Conservation (phyloP, 2,888 invertebrate genomes). For the Drosophila prostipennis region DNA sequence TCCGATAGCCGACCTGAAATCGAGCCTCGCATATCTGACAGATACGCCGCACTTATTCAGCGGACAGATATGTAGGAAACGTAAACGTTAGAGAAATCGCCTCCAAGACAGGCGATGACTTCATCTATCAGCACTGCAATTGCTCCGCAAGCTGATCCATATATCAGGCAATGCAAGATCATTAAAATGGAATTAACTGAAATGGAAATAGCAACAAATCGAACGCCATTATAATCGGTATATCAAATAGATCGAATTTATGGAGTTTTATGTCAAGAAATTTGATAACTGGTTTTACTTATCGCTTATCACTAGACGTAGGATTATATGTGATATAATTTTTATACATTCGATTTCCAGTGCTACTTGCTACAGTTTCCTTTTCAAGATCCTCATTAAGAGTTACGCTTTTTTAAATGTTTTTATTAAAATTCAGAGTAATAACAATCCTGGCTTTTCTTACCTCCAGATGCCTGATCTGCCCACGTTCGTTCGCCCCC, state of each 20-base stretch:
- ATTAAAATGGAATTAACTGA: conserved; percentile 30
- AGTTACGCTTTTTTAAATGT: too few relatives aligned
- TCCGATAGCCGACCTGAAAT: conserved; percentile 5
- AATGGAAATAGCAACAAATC: conserved; percentile 26
- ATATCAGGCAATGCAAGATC: conserved; percentile 23
- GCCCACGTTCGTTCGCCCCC: neutral
- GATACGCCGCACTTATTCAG: conserved; percentile 9
- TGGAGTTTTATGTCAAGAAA: conserved; percentile 19
- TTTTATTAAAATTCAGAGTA: too few relatives aligned
- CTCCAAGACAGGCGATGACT: conserved; percentile 38
- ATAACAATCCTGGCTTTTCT: neutral
- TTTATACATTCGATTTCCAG: too few relatives aligned
- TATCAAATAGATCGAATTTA: conserved; percentile 25
- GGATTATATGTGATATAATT: too few relatives aligned
- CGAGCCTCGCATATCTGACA: conserved; percentile 4
- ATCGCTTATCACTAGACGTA: neutral
- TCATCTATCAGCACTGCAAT: conserved; percentile 37
- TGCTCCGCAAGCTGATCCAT: conserved; percentile 24
- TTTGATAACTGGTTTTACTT: conserved; percentile 15
- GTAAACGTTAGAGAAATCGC: conserved; percentile 30
- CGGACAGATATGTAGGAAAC: conserved; percentile 13
- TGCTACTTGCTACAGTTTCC: too few relatives aligned
- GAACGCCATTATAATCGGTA: conserved; percentile 26
- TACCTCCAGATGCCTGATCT: neutral
- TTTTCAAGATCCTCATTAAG: too few relatives aligned